Conservation (phyloP, 2,888 invertebrate species). For the Tetheella fluctuosa region DNA sequence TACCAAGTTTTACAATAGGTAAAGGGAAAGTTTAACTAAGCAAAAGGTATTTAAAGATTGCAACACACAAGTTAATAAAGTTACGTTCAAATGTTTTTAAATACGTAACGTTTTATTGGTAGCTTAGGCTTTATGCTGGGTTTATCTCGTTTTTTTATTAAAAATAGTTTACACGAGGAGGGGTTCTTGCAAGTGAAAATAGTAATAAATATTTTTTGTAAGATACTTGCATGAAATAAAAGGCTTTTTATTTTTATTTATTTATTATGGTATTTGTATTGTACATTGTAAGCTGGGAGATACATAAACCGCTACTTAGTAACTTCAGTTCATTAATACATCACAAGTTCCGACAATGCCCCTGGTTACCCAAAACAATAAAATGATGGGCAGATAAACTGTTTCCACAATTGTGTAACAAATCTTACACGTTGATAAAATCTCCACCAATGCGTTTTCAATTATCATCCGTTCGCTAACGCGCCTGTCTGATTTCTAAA, state of each 20-base stretch:
- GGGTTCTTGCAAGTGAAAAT: no score
- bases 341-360: not conserved
- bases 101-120: not conserved
- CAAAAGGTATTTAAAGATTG: not conserved
- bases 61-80: not conserved
- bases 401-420: conserved; percentile 28
- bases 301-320: not conserved
- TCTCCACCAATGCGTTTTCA: conserved; percentile 65
- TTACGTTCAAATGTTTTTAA: not conserved
- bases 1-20: conserved; percentile 1
- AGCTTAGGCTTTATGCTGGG: not conserved
- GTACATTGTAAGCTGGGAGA: no score
- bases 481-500: conserved; percentile 53
- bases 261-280: no score
- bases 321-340: not conserved
- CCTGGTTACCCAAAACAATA: conserved; percentile 26
- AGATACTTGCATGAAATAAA: not conserved
- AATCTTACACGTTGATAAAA: conserved; percentile 37
- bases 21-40: not conserved
- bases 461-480: conserved; percentile 70
- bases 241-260: no score
- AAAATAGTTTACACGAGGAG: no score
- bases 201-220: no score
- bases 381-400: conserved; percentile 20
- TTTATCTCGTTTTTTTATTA: no score